phyloP scores from a whole-genome alignment of 92 coral and sea anemone genomes.

The Parazoanthus atlanticus region DNA sequence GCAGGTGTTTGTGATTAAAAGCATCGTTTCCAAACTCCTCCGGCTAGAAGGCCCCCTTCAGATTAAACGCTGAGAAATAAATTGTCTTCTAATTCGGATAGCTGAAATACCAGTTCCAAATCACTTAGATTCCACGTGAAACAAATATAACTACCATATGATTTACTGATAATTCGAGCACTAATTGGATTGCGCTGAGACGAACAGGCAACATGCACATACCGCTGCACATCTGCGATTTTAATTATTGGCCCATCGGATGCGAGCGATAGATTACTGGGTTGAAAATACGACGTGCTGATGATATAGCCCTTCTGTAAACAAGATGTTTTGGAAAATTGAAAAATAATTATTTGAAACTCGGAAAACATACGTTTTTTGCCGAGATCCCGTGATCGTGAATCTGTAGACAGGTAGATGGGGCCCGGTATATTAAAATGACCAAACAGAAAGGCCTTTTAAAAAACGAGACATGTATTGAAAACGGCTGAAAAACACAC shows the following conservation, averaged over 20 bases:
- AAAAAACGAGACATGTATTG: too few species aligned
- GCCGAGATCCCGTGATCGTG: neutral
- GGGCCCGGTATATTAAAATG: too few species aligned
- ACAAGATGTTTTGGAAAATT: neutral
- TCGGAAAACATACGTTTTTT: neutral
- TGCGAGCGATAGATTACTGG: neutral
- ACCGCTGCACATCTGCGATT: neutral
- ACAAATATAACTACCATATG: neutral
- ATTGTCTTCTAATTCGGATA: neutral
- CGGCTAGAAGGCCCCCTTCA: neutral
- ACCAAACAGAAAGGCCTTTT: too few species aligned
- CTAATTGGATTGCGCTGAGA: constrained; percentile 12
- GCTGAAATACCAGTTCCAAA: neutral
- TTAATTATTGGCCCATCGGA: neutral
- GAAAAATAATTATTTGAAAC: neutral
- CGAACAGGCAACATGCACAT: neutral
- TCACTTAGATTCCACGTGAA: neutral
- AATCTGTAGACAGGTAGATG: neutral
- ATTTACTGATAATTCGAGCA: constrained; percentile 5
- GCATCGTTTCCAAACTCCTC: neutral
- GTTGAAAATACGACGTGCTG: neutral
- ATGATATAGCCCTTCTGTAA: neutral
- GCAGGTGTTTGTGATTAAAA: neutral
- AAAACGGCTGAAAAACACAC: too few species aligned
- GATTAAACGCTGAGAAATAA: neutral